phyloP scores from a whole-genome alignment of 2,888 invertebrate species.

The Synanthedon myopaeformis region DNA sequence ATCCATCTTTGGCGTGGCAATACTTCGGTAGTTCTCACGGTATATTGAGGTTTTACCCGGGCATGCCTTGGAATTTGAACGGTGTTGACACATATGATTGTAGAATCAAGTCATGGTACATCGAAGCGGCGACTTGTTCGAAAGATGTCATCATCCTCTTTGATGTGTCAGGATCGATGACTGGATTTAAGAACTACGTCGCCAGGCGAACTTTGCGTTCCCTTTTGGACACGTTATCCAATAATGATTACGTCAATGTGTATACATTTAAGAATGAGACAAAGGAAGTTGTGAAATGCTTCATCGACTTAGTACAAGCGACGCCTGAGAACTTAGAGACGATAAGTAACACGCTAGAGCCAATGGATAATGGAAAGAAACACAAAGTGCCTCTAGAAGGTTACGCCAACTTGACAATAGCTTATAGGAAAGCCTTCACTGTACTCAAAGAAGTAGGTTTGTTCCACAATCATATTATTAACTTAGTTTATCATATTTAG shows the following conservation, averaged over 20 bases:
- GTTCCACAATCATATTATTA: background rate
- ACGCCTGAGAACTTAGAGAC: slow-evolving; percentile 85
- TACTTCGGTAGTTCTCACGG: slow-evolving; percentile 97
- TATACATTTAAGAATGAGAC: slow-evolving; percentile 82
- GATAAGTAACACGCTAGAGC: slow-evolving; percentile 77
- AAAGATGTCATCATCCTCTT: slow-evolving; percentile 96
- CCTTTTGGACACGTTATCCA: slow-evolving; percentile 93
- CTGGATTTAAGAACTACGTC: slow-evolving; percentile 80
- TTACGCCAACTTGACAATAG: slow-evolving; percentile 86
- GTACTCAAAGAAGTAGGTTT: slow-evolving; percentile 77
- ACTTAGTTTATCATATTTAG: background rate
- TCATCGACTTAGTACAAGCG: slow-evolving; percentile 87
- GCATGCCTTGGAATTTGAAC: slow-evolving; percentile 74
- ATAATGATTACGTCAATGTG: slow-evolving; percentile 97
- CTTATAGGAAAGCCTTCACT: slow-evolving; percentile 86
- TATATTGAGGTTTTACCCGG: slow-evolving; percentile 92
- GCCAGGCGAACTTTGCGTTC: slow-evolving; percentile 89
- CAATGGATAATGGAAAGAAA: slow-evolving; percentile 33
- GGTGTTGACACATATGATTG: slow-evolving; percentile 88
- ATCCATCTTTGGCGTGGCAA: slow-evolving; percentile 95
- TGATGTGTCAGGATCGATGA: slow-evolving; percentile 98
- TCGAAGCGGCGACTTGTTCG: slow-evolving; percentile 96
- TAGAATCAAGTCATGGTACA: slow-evolving; percentile 93
- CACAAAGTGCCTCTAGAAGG: slow-evolving; percentile 76
- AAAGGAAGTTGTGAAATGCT: slow-evolving; percentile 85